Percentiles rank a stretch among this genome's conserved stretches.
Evolutionary conservation across 2,113 vertebrate species (phyloP).

Genomic region (Aegotheles bennettii): DNA sequence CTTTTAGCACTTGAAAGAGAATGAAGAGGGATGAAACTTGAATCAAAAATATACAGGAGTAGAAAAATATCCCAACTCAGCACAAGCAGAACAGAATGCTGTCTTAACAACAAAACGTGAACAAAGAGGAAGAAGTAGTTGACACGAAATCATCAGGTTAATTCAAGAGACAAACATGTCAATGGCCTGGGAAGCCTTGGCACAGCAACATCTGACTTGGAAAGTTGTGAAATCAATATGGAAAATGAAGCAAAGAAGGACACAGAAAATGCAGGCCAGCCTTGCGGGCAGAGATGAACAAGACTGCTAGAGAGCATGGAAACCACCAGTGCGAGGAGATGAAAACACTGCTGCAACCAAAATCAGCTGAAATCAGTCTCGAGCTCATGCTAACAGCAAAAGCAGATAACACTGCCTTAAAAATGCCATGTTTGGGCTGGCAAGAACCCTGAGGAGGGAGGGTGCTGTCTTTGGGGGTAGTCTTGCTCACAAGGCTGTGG

Average conservation of each 20-base stretch:
- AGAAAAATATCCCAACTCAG: background rate
- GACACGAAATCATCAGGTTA: background rate
- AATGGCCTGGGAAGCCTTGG: background rate
- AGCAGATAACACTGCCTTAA: background rate
- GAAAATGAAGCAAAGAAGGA: background rate
- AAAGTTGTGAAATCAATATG: background rate
- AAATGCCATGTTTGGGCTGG: background rate
- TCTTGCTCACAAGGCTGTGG: background rate
- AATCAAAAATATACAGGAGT: background rate
- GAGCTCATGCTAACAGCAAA: background rate
- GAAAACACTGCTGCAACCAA: background rate
- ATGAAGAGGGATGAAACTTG: background rate
- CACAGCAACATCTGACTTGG: fast-evolving
- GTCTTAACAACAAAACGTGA: background rate
- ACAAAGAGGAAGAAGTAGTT: background rate
- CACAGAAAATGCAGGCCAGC: background rate
- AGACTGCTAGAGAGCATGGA: background rate
- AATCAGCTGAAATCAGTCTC: background rate
- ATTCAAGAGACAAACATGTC: background rate
- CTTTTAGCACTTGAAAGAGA: background rate
- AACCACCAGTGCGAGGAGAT: fast-evolving
- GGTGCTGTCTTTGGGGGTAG: background rate
- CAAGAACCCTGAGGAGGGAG: background rate
- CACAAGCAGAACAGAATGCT: background rate
- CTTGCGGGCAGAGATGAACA: background rate